Base-by-base conservation (phyloP, 2,888 invertebrate species). In the Pseudococcus longispinus region DNA sequence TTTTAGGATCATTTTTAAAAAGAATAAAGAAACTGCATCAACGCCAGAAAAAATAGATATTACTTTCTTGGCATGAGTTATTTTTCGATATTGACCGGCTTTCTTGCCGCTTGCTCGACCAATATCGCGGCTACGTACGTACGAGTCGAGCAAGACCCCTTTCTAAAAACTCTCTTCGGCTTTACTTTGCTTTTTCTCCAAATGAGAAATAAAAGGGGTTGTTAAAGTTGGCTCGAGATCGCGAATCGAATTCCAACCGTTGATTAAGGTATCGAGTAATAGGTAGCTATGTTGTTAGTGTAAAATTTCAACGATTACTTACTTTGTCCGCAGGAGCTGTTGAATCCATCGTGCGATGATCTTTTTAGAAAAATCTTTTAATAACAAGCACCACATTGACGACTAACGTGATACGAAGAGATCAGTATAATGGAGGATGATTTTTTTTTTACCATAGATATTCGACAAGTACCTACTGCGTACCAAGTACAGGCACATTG, bases 21-120 rank as follows among this genome's bases (percentile, higher is more conserved):
- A 80, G 77, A 80, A 80, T 80, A 80, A 42, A 84, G 84, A 84
- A 84, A 84, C 55, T 84, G 84, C 84, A 84, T 84, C 51, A 84
- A 84, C 37, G 84, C 37, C 29, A 55, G 60, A 84, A 84, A 84
- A 84, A 84, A 84, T 84, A 84, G 60, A 84, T 60, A 84, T 84
- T 84, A 84, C 60, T 84, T 84, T 84, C 84, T 84, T 84, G 84
- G 84, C 84, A 84, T 60, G 84, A 60, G 55, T 55, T 55, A 84
- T 84, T 83, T 83, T 84, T 84, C 77, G 77, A 80, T 80, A 80
- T 80, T 80, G 77, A 80, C n/a, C 77, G 77, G 42, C 42, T 42
- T 80, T 80, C 77, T 80, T 80, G 6, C 18, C 18, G 70, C 70
- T 70, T 23, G 55, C 5, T 55, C 70, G 70, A 70, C 70, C 70